Evolutionary conservation across 2,113 vertebrate species (phyloP).

Genomic region (Anser cygnoides): DNA sequence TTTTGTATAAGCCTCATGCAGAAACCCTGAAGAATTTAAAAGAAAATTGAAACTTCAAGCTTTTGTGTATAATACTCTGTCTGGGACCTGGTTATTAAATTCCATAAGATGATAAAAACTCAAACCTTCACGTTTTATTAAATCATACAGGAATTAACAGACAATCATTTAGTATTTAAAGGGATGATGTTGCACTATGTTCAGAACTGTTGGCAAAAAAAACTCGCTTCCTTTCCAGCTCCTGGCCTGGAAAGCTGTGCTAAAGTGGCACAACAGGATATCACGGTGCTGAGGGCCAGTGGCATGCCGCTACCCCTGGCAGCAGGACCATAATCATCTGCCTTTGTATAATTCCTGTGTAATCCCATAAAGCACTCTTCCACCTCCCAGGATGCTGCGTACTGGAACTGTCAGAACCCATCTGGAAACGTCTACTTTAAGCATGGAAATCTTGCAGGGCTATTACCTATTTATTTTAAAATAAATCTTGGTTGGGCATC

Average conservation of each 20-base stretch:
- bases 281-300: neutral
- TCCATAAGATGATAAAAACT: neutral
- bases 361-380: rapidly evolving
- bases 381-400: neutral
- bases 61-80: neutral
- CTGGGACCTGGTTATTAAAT: slow-evolving; percentile 42
- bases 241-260: neutral
- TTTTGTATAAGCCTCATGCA: slow-evolving; percentile 8
- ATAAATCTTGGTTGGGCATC: neutral
- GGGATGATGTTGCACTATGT: neutral
- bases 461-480: neutral
- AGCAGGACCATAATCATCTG: neutral
- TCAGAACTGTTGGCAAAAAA: neutral
- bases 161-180: neutral
- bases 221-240: rapidly evolving
- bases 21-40: neutral
- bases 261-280: neutral
- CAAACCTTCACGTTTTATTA: slow-evolving; percentile 25
- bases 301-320: rapidly evolving
- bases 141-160: slow-evolving; percentile 7
- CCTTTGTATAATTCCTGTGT: no score
- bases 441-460: neutral
- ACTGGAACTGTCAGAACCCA: neutral
- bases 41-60: slow-evolving; percentile 19
- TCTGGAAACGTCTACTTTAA: neutral